Base-by-base conservation (phyloP, 2,888 invertebrate genomes). In the Phortica okadai region DNA sequence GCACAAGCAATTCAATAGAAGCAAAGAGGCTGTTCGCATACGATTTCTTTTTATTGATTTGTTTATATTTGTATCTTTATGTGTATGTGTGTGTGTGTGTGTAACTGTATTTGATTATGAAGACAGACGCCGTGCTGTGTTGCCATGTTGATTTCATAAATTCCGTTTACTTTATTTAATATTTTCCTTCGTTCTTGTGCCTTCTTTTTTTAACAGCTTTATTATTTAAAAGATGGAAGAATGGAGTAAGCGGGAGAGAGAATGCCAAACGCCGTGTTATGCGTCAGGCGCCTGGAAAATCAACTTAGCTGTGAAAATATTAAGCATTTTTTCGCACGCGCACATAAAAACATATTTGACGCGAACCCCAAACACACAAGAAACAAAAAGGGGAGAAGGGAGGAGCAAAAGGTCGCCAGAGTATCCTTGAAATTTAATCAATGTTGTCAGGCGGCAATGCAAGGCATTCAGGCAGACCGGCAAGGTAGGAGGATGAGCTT, bases 71-170 rank as follows among this genome's bases (percentile, higher is more conserved):
- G 54, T n/a, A 72, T 10, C 54, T 72, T 14, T 72, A 75, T 76
- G 69, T 73, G 62, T 78, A 45, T 70, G 73, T 73, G 72, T 62
- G 58, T 72, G 10, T 44, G 7, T 74, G 56, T 75, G 70, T 41
- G 11, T 59, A 44, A 8, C 14, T 62, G 10, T 16, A n/a, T 54
- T 42, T 50, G 33, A 50, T 50, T 33, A 33, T 33, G 33, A 33
- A 33, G 50, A 8, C 56, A 72, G 50, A 16, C 10, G 50, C 2
- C 50, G 10, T 62, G 56, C 67, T 66, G 76, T 33, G 78, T 77
- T 80, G 72, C 78, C 77, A 76, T 80, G 79, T 82, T 85, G 84
- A 87, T 85, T 87, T 82, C 83, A 85, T 81, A 82, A 83, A 83
- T 80, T 76, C 50, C 50, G 50, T 54, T 72, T 56, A 14, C 56